Conservation (phyloP, 2,888 invertebrate genomes). For the Hirtodrosophila histrioides region DNA sequence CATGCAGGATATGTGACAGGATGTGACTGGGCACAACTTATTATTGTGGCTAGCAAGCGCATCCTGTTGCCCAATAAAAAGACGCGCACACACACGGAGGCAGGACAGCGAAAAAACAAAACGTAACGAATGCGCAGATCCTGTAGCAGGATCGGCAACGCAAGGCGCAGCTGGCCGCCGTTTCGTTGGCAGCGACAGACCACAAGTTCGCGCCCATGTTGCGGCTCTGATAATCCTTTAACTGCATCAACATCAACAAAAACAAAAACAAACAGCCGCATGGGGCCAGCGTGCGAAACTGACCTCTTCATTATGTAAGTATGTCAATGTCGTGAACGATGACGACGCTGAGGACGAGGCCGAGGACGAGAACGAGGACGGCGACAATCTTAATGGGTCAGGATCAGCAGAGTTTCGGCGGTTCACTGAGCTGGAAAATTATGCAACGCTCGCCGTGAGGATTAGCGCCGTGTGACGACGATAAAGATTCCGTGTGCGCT, state of each 20-base stretch:
- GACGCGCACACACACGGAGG: constrained; percentile 8
- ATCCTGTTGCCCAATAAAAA: constrained; percentile 37
- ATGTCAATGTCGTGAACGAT: constrained; percentile 32
- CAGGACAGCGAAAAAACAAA: neutral
- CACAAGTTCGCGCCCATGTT: constrained; percentile 77
- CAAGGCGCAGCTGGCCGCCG: constrained; percentile 29
- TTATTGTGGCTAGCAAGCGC: constrained; percentile 30
- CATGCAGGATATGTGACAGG: constrained; percentile 63
- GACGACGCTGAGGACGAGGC: neutral
- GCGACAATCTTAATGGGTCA: constrained; percentile 54
- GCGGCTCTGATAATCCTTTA: constrained; percentile 68
- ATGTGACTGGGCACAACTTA: constrained; percentile 60
- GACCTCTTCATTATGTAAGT: constrained; percentile 69
- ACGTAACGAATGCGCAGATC: constrained; percentile 42
- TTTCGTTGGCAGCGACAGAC: constrained; percentile 5
- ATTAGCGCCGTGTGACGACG: constrained; percentile 38
- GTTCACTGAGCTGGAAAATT: constrained; percentile 71
- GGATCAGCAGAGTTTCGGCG: constrained; percentile 17
- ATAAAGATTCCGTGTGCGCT: constrained; percentile 16
- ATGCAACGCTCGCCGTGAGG: constrained; percentile 52
- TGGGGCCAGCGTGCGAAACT: constrained; percentile 46
- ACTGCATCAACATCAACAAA: constrained; percentile 36
- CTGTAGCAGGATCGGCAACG: neutral
- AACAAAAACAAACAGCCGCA: constrained; percentile 48
- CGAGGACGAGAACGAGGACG: constrained; percentile 4